Evolutionary conservation across 2,113 vertebrate species (phyloP).

Genomic region (Otus sunia): DNA sequence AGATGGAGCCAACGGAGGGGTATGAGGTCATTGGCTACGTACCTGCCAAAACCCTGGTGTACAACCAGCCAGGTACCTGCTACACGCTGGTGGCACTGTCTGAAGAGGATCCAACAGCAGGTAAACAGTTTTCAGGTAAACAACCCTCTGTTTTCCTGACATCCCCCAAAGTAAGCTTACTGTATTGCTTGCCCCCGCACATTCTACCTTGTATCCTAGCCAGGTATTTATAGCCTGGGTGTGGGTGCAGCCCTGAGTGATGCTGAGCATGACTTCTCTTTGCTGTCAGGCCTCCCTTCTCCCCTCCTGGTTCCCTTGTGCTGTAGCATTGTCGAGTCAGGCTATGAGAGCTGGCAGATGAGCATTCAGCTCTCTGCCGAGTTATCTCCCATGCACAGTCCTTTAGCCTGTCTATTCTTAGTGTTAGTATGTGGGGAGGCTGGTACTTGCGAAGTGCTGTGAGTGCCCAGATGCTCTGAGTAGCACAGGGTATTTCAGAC

Average conservation of each 20-base stretch:
- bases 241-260: neutral
- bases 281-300: neutral
- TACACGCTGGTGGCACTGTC: constrained; percentile 79
- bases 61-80: constrained; percentile 82
- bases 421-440: neutral
- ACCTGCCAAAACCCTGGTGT: constrained; percentile 77
- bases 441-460: neutral
- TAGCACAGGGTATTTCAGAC: neutral
- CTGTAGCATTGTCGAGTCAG: neutral
- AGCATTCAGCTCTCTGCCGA: neutral
- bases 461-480: neutral
- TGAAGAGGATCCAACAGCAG: constrained; percentile 79
- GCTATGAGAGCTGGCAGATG: neutral
- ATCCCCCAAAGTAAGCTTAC: neutral
- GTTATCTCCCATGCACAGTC: neutral
- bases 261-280: neutral
- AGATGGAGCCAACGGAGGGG: constrained; percentile 83
- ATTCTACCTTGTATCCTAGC: neutral
- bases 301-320: neutral
- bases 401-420: neutral
- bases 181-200: neutral
- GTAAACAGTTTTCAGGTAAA: constrained; percentile 68
- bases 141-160: neutral
- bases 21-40: constrained; percentile 77
- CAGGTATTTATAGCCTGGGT: constrained; percentile 15